These are phyloP conservation scores for Trissonchulus sp. DNA, from an alignment of 2,888 invertebrate species.

Conservation along the genomic window DNA sequence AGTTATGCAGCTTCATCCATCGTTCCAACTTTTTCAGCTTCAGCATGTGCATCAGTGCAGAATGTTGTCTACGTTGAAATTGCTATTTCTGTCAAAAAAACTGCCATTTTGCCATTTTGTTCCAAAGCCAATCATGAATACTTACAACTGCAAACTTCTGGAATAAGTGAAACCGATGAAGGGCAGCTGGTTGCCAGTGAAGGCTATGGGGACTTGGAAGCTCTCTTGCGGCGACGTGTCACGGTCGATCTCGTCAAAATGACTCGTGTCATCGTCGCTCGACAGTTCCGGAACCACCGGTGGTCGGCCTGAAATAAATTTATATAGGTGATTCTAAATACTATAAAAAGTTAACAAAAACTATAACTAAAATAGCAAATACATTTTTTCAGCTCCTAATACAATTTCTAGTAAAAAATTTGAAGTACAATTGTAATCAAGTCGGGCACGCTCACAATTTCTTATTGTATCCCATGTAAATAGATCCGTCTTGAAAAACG, in stretches of 20 bases:
- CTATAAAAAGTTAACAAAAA: slow-evolving; percentile 24
- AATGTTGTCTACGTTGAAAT: too few relatives aligned
- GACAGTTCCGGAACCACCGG: slow-evolving; percentile 92
- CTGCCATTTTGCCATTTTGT: too few relatives aligned
- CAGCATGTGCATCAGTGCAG: too few relatives aligned
- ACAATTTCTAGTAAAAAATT: slow-evolving; percentile 1
- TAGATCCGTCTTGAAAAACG: slow-evolving; percentile 90
- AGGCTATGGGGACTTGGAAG: slow-evolving; percentile 92
- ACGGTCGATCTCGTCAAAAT: slow-evolving; percentile 96
- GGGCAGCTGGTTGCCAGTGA: slow-evolving; percentile 95
- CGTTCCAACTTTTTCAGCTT: too few relatives aligned
- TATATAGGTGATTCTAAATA: slow-evolving; percentile 1
- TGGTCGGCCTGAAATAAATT: slow-evolving; percentile 61
- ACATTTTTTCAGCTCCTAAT: neutral
- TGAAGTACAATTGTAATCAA: neutral
- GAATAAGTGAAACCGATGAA: slow-evolving; percentile 98
- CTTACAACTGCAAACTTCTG: slow-evolving; percentile 45
- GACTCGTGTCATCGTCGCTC: slow-evolving; percentile 94
- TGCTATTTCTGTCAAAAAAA: too few relatives aligned
- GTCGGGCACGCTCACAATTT: slow-evolving; percentile 67
- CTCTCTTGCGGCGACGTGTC: slow-evolving; percentile 74
- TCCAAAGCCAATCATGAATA: too few relatives aligned
- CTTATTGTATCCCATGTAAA: slow-evolving; percentile 96
- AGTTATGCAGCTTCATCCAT: too few relatives aligned
- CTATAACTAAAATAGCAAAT: slow-evolving; percentile 30